A percentile compares a stretch with the other conserved stretches of the same genome.
Conservation (phyloP, 2,113 vertebrate species). For the Hemiprocne comata region DNA sequence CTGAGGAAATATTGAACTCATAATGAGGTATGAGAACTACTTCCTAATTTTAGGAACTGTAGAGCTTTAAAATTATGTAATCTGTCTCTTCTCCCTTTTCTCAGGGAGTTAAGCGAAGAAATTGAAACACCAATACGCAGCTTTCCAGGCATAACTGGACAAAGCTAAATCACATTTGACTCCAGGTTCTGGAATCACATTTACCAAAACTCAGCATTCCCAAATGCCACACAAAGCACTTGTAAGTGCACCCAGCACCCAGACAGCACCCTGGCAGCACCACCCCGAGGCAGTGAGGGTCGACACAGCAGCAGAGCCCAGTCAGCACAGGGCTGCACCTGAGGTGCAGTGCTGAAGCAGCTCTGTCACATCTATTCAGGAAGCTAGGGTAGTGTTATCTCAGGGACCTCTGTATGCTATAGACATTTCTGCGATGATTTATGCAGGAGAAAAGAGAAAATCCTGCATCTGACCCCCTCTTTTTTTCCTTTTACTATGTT, state of each 20-base stretch:
- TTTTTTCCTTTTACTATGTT: not conserved
- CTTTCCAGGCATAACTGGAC: not conserved
- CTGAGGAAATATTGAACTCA: not conserved
- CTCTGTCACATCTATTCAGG: not conserved
- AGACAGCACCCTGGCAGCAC: not conserved
- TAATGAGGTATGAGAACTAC: not conserved
- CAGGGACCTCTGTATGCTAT: not conserved
- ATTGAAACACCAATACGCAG: not conserved
- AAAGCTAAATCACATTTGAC: not conserved
- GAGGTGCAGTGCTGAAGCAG: not conserved
- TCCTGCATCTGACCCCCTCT: not conserved
- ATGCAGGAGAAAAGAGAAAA: not conserved
- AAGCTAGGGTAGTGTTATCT: not conserved
- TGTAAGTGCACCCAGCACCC: not conserved
- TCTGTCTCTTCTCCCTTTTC: not conserved
- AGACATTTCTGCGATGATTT: not conserved
- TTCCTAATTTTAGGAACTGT: not conserved
- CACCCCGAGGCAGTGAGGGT: rapidly evolving
- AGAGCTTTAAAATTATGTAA: not conserved
- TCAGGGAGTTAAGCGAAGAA: not conserved
- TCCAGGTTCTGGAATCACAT: not conserved
- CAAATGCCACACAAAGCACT: rapidly evolving
- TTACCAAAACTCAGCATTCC: not conserved
- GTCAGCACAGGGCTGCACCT: not conserved
- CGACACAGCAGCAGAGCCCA: not conserved